Conservation (phyloP, 2,113 vertebrate genomes). For the Sebastes fasciatus region DNA sequence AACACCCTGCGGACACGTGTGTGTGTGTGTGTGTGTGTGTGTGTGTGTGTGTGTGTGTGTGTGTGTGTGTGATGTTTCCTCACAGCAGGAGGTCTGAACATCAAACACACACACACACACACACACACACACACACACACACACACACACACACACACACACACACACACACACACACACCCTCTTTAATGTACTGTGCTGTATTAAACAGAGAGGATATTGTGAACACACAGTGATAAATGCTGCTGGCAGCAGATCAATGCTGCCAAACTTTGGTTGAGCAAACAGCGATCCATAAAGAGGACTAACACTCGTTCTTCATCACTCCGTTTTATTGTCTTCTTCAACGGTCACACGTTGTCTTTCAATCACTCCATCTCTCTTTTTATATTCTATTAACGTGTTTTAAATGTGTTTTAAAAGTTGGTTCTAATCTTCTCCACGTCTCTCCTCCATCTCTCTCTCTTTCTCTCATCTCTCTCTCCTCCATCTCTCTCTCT, state of each 20-base stretch:
- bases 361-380: conserved; percentile 8
- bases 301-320: conserved; percentile 79
- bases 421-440: neutral
- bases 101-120: conserved; percentile 23
- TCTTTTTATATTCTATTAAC: neutral
- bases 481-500: neutral
- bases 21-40: conserved; percentile 30
- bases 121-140: conserved; percentile 24
- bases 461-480: neutral
- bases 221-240: conserved; percentile 61
- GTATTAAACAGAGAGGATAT: conserved; percentile 36
- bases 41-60: no score
- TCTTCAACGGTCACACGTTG: neutral
- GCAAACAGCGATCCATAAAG: conserved; percentile 97
- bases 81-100: conserved; percentile 40
- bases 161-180: conserved; percentile 9
- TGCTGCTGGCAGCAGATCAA: conserved; percentile 96
- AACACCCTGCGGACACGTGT: conserved; percentile 54
- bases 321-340: conserved; percentile 8
- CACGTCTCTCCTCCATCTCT: neutral
- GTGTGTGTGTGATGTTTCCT: conserved; percentile 45
- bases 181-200: conserved; percentile 29
- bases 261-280: conserved; percentile 97
- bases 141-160: conserved; percentile 26
- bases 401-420: neutral